Evolutionary conservation across 2,797 vertebrate genomes (phyloP).

Genomic region (Danio jaintianensis): DNA sequence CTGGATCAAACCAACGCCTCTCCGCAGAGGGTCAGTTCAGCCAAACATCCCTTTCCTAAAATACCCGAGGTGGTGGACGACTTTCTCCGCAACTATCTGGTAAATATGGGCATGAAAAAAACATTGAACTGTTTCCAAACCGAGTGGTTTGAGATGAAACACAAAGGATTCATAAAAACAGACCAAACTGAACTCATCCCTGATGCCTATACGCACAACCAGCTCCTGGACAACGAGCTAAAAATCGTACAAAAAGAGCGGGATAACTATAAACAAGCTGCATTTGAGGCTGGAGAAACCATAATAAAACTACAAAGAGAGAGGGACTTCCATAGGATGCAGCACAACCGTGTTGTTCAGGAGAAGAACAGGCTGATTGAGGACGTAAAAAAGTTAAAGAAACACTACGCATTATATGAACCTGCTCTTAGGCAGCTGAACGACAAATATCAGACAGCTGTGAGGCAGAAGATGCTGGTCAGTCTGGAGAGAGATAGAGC

Average conservation of each 20-base stretch:
- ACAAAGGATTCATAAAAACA: constrained; percentile 75
- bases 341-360: constrained; percentile 82
- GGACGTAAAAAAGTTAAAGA: constrained; percentile 86
- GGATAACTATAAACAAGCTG: constrained; percentile 76
- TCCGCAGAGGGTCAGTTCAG: neutral
- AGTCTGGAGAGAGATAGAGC: constrained; percentile 83
- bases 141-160: constrained; percentile 88
- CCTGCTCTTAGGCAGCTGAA: constrained; percentile 79
- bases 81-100: constrained; percentile 89
- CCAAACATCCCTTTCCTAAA: constrained; percentile 55
- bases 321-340: constrained; percentile 85
- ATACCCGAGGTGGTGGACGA: constrained; percentile 81
- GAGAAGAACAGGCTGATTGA: constrained; percentile 85
- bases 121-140: constrained; percentile 90
- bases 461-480: constrained; percentile 83
- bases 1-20: neutral
- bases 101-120: constrained; percentile 85
- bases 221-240: constrained; percentile 81
- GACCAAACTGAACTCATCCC: constrained; percentile 73
- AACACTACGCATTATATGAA: constrained; percentile 83
- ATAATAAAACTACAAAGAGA: constrained; percentile 80
- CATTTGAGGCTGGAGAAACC: constrained; percentile 77
- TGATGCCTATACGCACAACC: constrained; percentile 78
- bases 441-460: constrained; percentile 82
- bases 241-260: constrained; percentile 77